Base-by-base conservation (phyloP, 2,797 vertebrate genomes). In the Poecilia picta region DNA sequence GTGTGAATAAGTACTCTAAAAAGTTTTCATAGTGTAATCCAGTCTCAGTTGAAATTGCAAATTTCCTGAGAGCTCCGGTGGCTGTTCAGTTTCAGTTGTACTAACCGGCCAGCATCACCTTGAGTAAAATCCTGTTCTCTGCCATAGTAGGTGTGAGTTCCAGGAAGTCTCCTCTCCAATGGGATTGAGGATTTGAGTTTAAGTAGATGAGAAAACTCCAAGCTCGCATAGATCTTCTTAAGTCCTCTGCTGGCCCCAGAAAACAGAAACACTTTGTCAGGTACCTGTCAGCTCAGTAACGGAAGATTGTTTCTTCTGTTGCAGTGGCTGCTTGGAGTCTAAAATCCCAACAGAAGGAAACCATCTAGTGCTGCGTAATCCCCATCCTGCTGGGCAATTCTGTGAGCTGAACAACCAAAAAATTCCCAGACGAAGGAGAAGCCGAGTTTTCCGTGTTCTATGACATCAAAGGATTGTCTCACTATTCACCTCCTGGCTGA, bases 401-500 rank as follows among this genome's bases (percentile, higher is more conserved):
- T 81, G 76, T 5, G 11, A 79, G 71, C 64, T 2, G 75, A 82
- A 72, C 83, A 85, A 85, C 79, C 85, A 86, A 79, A 85, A 83
- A 86, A 88, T 59, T 12, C 85, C 78, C 28, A 82, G 77, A 87
- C 39, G 43, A 53, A 79, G 82, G 87, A 87, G 83, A 86, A 82
- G 86, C 76, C 33, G 62, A 87, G 89, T 84, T 87, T 88, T 89
- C 86, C 55, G 82, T 62, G 83, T 83, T 87, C 53, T 55, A 53
- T 36, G 78, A 88, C 91, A 93, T 94, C 91, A 93, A 92, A 93
- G 88, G 81, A 84, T 91, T 87, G 79, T 92, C 87, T 83, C 45
- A 82, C 90, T 83, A 82, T 80, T 92, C 90, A 88, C 87, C 91
- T 92, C 86, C 88, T 86, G 87, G 80, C 74, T 39, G 81, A 89